Evolutionary conservation across 2,797 vertebrate genomes (phyloP).

Genomic region (Falco berigora): DNA sequence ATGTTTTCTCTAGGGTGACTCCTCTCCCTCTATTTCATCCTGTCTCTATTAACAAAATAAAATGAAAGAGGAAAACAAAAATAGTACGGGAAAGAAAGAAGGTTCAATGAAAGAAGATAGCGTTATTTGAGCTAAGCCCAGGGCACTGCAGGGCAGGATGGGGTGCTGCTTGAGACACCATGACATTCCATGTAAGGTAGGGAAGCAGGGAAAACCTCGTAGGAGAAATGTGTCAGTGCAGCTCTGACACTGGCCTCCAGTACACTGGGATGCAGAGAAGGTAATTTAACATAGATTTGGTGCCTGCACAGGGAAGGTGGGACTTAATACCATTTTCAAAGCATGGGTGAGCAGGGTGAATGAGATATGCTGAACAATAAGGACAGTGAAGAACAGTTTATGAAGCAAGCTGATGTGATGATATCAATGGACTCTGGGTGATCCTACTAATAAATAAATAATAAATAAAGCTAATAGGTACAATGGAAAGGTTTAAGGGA

Average conservation of each 20-base stretch:
- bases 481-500: background rate
- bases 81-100: background rate
- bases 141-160: accelerated
- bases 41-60: background rate
- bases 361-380: background rate
- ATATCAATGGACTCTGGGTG: background rate
- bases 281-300: background rate
- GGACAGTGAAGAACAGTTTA: background rate
- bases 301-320: background rate
- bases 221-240: background rate
- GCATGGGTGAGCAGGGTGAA: background rate
- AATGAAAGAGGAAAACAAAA: background rate
- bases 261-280: background rate
- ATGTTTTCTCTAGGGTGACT: background rate
- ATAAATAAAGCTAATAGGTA: background rate
- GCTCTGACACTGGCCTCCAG: background rate
- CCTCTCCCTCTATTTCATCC: background rate
- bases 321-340: background rate
- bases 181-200: background rate
- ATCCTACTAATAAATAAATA: background rate
- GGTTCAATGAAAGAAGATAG: background rate
- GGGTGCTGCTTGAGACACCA: background rate
- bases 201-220: background rate
- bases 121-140: background rate
- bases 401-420: background rate